Conservation (phyloP, 2,797 vertebrate species). For the Aeoliscus strigatus region DNA sequence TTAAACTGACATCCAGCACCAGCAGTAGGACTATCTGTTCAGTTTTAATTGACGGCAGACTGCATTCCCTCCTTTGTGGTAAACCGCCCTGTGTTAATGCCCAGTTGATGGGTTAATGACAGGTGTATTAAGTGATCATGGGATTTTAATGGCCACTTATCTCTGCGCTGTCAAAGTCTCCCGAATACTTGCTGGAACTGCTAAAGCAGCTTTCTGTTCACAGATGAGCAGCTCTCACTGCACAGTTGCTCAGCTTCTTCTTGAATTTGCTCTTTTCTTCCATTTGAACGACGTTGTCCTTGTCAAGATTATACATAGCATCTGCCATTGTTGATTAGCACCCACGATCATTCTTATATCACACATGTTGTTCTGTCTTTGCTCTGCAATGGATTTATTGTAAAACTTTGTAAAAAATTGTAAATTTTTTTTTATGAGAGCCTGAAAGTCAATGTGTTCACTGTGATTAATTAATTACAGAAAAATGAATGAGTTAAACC, state of each 20-base stretch:
- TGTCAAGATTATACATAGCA: constrained; percentile 21
- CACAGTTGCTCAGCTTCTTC: constrained; percentile 15
- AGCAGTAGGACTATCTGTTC: too few relatives aligned
- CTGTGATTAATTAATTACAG: too few relatives aligned
- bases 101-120: constrained; percentile 66
- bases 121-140: constrained; percentile 74
- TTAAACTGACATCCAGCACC: too few relatives aligned
- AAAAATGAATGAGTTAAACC: too few relatives aligned
- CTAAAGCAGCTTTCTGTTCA: constrained; percentile 50
- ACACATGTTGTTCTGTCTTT: constrained; percentile 20
- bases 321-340: constrained; percentile 5
- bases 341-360: constrained; percentile 12
- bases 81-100: constrained; percentile 54
- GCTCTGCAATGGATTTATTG: too few relatives aligned
- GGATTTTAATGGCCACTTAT: constrained; percentile 75
- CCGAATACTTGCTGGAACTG: constrained; percentile 48
- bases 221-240: constrained; percentile 37
- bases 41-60: constrained; percentile 27
- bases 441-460: too few relatives aligned
- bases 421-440: too few relatives aligned
- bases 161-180: constrained; percentile 48
- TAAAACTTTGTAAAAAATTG: too few relatives aligned
- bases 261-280: constrained; percentile 24
- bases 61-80: constrained; percentile 26
- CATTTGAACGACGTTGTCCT: constrained; percentile 13